Percentiles rank a stretch among this genome's conserved stretches.
These are phyloP conservation scores for Cyrtodaria siliqua DNA, from an alignment of 2,888 invertebrate genomes.

Conservation along the genomic window DNA sequence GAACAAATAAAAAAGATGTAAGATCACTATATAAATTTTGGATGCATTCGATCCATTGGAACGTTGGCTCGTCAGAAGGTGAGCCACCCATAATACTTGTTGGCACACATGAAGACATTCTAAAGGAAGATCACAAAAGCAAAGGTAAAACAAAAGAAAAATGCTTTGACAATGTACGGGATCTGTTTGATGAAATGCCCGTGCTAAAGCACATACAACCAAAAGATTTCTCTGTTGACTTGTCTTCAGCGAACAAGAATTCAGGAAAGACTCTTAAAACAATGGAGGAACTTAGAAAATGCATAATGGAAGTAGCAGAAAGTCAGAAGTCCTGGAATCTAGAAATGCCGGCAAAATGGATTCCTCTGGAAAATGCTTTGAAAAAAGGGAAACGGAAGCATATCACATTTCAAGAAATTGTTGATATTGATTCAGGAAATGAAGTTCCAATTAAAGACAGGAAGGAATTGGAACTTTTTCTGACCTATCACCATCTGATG, in stretches of 20 bases:
- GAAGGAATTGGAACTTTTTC: slow-evolving; percentile 23
- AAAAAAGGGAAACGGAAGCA: background rate
- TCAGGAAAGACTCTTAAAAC: no score
- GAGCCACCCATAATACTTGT: slow-evolving; percentile 38
- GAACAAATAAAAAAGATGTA: background rate
- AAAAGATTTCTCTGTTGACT: slow-evolving; percentile 17
- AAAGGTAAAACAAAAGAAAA: slow-evolving; percentile 4
- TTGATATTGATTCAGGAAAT: slow-evolving; percentile 2
- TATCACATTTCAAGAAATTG: slow-evolving; percentile 16
- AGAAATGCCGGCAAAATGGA: slow-evolving; percentile 32
- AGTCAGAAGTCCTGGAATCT: background rate
- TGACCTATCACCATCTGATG: slow-evolving; percentile 29
- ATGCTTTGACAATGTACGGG: slow-evolving; percentile 10
- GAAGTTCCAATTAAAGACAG: slow-evolving; percentile 6
- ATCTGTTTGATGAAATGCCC: slow-evolving; percentile 21
- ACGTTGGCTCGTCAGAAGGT: slow-evolving; percentile 23
- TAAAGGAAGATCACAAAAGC: background rate
- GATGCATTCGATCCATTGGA: slow-evolving; percentile 31
- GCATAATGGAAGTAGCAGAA: background rate
- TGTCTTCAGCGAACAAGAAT: background rate
- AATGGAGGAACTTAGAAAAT: background rate
- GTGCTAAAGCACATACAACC: slow-evolving; percentile 34
- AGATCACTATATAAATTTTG: slow-evolving; percentile 24
- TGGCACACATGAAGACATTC: slow-evolving; percentile 35
- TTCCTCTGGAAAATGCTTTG: slow-evolving; percentile 22